These are phyloP conservation scores for Pseudococcus longispinus DNA, from an alignment of 2,888 invertebrate genomes.

Conservation along the genomic window DNA sequence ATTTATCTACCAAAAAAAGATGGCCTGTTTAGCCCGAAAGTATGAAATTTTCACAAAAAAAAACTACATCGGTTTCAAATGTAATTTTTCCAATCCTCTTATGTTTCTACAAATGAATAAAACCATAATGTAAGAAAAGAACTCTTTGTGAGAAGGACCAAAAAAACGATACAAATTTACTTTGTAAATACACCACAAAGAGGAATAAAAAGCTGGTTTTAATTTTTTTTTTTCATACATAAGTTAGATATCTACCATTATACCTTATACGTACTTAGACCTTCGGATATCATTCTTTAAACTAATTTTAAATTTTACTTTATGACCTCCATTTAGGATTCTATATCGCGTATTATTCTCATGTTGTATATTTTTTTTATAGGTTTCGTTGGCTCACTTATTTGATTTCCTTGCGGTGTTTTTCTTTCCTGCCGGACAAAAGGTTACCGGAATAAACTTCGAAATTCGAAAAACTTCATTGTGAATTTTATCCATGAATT, in stretches of 20 bases:
- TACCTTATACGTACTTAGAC: background rate
- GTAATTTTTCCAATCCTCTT: constrained; percentile 19
- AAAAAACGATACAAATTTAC: background rate
- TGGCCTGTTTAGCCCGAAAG: background rate
- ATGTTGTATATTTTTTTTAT: background rate
- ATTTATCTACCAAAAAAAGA: background rate
- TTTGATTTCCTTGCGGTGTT: background rate
- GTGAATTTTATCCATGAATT: background rate
- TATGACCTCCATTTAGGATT: background rate
- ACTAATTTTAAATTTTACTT: constrained; percentile 8
- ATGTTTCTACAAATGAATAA: constrained; percentile 17
- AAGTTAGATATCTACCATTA: background rate
- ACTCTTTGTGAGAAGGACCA: background rate
- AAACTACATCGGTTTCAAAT: background rate
- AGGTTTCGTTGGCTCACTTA: constrained; percentile 17
- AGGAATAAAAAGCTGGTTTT: background rate
- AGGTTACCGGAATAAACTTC: background rate
- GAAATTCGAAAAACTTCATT: background rate
- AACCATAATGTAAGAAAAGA: background rate
- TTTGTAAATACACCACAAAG: background rate
- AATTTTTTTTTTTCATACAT: background rate
- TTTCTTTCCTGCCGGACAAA: background rate
- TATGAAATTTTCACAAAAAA: background rate
- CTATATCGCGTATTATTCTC: background rate
- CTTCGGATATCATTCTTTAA: background rate